Evolutionary conservation across 64 coral and sea anemone species (phyloP), one percentile per base, ranked within the genome.

Genomic region (Montipora efflorescens): DNA sequence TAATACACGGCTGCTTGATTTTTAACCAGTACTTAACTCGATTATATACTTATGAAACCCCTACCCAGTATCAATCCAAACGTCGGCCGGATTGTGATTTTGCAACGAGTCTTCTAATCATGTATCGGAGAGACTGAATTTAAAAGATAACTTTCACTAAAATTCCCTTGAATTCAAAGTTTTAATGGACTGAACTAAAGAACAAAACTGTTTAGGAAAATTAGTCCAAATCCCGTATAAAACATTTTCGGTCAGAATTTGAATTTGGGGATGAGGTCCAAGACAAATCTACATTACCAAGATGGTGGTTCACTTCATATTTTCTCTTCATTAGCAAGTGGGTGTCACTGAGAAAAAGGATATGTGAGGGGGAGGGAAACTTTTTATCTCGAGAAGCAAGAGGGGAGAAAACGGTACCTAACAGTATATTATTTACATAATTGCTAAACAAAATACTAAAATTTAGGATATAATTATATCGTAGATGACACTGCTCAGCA

Each of bases 381-480:
- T 14, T 64, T 64, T 64, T 64, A 64, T 64, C 61, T 64, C 14
- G 10, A 64, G 61, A 64, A 64, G 61, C 61, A 64, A 64, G 61
- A 64, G 28, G 52, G 3, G 52, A 10, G 10, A 55, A 55, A 55
- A 55, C 52, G 61, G 61, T 64, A 19, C 61, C 61, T 79, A 89
- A 25, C 87, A 89, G 87, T 89, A 89, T 77, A 89, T 89, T 89
- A 48, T 88, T 75, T 88, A n/a, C 48, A 19, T 47, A 88, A 28
- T 69, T 88, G 47, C 59, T 49, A 74, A 88, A 74, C 85, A 88
- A 74, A 88, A 88, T 88, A 88, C 85, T 88, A 88, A 89, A 89
- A 18, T 75, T 76, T 72, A 89, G 3, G 16, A 22, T 89, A 50
- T 76, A 73, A 76, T 76, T 21, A 89, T 89, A 73, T 76, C 25